Base-by-base conservation (phyloP, 2,888 invertebrate genomes). In the Heliconius ethilla region DNA sequence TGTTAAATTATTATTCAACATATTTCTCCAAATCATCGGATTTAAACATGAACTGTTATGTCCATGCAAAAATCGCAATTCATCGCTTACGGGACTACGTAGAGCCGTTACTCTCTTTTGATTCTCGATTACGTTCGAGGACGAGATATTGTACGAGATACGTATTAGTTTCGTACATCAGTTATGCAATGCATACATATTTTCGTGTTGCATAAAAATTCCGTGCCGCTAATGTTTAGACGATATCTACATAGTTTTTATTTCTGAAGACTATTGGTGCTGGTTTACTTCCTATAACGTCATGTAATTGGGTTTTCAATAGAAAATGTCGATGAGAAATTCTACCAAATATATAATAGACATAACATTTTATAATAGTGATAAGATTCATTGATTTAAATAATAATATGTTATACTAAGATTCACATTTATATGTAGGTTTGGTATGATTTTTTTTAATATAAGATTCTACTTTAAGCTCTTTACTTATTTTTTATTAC, bases 181-280 rank as follows among this genome's bases (percentile, higher is more conserved):
- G 81, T 84, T 83, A 83, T 80, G 81, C 78, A 84, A 84, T 81
- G 63, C 73, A 84, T 81, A 66, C 75, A 70, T 77, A 80, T 79
- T 81, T 82, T 83, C 79, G 82, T 82, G 78, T 90, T 90, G 87
- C 89, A 87, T 89, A 88, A 90, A 88, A 86, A 83, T 87, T 85
- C 85, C 88, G 87, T 87, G 87, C 83, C 80, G 81, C 82, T 82
- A 83, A 81, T 82, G 76, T 78, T 85, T 59, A 25, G 78, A 76
- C 69, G 78, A 59, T 77, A 62, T 13, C 55, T 55, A 45, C 33
- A 72, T 45, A 40, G 29, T 27, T 74, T 51, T 63, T 63, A 55
- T 15, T 55, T 74, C 51, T 69, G 59, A 65, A 65, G 72, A 75
- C 27, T 15, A 80, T 27, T 79, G 76, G 67, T 81, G 80, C 78